Base-by-base conservation (phyloP, 92 coral and sea anemone species). In the Phenganax stokvisi region DNA sequence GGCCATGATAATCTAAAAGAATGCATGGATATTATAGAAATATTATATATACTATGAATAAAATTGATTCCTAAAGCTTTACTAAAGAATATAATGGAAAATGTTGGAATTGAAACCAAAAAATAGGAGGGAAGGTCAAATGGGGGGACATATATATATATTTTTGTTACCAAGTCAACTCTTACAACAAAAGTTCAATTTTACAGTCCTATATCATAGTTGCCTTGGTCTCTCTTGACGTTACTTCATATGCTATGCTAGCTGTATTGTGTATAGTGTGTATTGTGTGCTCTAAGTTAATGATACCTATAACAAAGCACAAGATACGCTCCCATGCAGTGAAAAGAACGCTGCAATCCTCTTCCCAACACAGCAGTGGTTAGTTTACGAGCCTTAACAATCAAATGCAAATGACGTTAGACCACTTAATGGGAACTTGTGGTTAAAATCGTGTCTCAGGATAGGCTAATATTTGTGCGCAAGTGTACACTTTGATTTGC, bases 401-500 rank as follows among this genome's bases (percentile, higher is more conserved):
- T 79, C 53, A 79, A 67, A 79, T 79, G 83, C 83, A 79, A 79
- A 79, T 77, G 57, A 68, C 29, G 73, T 53, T 51, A 59, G 81
- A 60, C 70, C 81, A 77, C 81, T 77, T 77, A 62, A 77, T 79
- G 69, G 65, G 74, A 54, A 20, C 74, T 79, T 79, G 83, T 65
- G 83, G 83, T 68, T 44, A 79, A 66, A 51, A 56, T 63, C 17
- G 71, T 59, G 83, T 31, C 51, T 31, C 65, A 58, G 83, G 83
- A 79, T 79, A 79, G 83, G 83, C 74, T 79, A 79, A 79, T 79
- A 79, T 79, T 79, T 62, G 83, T 79, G 30, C 10, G 74, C 72
- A 31, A 79, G 59, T 79, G 83, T 79, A 79, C 83, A 61, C 68
- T 63, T 55, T 37, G 57, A 64, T 63, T 79, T 65, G 73, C 83